Evolutionary conservation across 2,888 invertebrate genomes (phyloP), one percentile per base, ranked within the genome.

Genomic region (Chirona hameri): DNA sequence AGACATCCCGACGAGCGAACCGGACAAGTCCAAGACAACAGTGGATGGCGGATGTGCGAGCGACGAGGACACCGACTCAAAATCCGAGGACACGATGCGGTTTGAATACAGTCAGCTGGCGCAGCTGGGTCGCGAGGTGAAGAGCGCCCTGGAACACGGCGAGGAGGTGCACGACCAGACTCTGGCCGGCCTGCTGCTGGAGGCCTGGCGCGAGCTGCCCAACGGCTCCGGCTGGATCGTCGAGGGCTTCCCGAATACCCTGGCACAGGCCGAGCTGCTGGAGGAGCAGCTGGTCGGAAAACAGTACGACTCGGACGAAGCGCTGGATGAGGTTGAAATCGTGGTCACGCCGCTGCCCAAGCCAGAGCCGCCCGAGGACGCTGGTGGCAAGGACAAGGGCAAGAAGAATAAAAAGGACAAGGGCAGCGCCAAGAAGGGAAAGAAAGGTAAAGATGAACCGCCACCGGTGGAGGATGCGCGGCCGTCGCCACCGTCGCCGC

Each of bases 251-350:
- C 76, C 76, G 2, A 46, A 76, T 39, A 76, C 76, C 5, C 12
- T 24, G 39, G 21, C 15, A 39, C 76, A 76, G 76, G 76, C 76
- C 9, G 24, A 9, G 1, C 46, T 76, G 21, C 76, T 76, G 24
- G 76, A 76, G 76, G 76, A 76, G 21, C 76, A 76, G 46, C 76
- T 76, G 76, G 46, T 46, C 7, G 76, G 76, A 3, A 76, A 76
- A 24, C 3, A 14, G 46, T 76, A 46, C 76, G 76, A 76, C 24
- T 76, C 76, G 39, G 76, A 76, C 24, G 76, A 76, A 21, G 76
- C 39, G 9, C 31, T 76, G 46, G 76, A 76, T 9, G 76, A 76
- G 46, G 46, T 76, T 0, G 76, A 76, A 24, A 76, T 76, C 76
- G 76, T 27, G 39, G 76, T 76, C 7, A 21, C 24, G 7, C 76